These are phyloP conservation scores for Archaeoteleia sp. DNA, from an alignment of 2,888 invertebrate genomes.

Conservation along the genomic window DNA sequence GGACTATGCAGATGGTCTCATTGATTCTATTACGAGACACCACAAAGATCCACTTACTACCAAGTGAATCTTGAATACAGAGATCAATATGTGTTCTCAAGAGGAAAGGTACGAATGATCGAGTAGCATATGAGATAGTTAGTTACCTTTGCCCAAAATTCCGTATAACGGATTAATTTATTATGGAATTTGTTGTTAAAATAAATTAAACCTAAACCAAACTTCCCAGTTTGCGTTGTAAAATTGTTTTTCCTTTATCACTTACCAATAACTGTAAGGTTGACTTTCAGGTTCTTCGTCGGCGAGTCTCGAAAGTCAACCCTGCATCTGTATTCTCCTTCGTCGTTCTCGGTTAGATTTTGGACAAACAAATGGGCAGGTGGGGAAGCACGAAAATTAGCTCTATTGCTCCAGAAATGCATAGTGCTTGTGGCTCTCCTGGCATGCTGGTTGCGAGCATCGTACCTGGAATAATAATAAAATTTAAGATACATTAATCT, in stretches of 20 bases:
- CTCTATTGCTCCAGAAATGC: constrained; percentile 77
- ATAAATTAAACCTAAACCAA: too few relatives aligned
- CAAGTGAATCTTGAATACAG: constrained; percentile 42
- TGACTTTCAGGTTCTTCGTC: constrained; percentile 83
- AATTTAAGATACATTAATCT: constrained; percentile 30
- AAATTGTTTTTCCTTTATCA: too few relatives aligned
- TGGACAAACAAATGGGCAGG: constrained; percentile 77
- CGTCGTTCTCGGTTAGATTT: constrained; percentile 76
- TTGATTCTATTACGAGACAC: constrained; percentile 65
- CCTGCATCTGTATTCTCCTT: constrained; percentile 83
- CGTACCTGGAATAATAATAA: constrained; percentile 77
- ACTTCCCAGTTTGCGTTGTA: too few relatives aligned
- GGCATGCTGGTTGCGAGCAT: constrained; percentile 78
- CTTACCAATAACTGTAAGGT: constrained; percentile 85
- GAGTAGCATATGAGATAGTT: constrained; percentile 1
- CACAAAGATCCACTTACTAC: constrained; percentile 49
- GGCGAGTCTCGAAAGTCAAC: constrained; percentile 86
- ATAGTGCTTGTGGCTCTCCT: constrained; percentile 79
- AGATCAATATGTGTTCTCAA: constrained; percentile 42
- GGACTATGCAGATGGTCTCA: constrained; percentile 49
- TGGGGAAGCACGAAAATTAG: constrained; percentile 77
- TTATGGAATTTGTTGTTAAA: too few relatives aligned
- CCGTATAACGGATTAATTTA: not conserved
- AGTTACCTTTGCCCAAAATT: constrained; percentile 3
- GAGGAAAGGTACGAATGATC: constrained; percentile 36